Base-by-base conservation (phyloP, 2,888 invertebrate species). In the Mesorhabditis spiculigera region DNA sequence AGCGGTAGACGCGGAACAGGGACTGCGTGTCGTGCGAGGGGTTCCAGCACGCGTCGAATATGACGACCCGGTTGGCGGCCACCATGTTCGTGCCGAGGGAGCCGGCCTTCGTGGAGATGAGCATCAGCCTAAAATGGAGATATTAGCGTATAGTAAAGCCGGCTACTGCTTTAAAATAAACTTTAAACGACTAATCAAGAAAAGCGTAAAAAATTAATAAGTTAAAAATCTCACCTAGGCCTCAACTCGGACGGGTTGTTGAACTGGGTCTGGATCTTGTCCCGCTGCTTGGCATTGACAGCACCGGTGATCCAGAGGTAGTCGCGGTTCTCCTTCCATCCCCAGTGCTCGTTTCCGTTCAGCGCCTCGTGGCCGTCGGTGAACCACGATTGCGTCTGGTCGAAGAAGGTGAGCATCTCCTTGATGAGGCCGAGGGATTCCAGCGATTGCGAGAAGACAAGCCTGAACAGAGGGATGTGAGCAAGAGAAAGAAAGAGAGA, bases 41-140 rank as follows among this genome's bases (percentile, higher is more conserved):
- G 89, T 98, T 98, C 97, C 97, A 98, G 2, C 95, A 95, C 0
- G 95, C 95, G 88, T 99, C 98, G 87, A 98, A 97, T 74, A 98
- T 94, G 4, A 98, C 91, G 0, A 97, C 97, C 68, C 98, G 90
- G 88, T 98, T 98, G 0, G 98, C 97, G 0, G 93, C 94, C 5
- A 94, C 92, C 85, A 98, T 89, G 89, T 98, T 99, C 75, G 97
- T 97, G 70, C 98, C 98, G 67, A 98, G 90, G 0, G 95, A 95
- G 45, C 98, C 98, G 68, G 98, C 98, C 77, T 92, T 90, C 0
- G 98, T 98, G 0, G 97, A 97, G 84, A 98, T 95, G 65, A 98
- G 89, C 81, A 83, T 80, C 65, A 83, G 45, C 41, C 82, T 79
- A 64, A 68, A 76, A 73, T 10, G 13, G 41, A 2, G 8, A 10